phyloP scores from a whole-genome alignment of 2,888 invertebrate genomes.

The Aspidiotus rigidus region DNA sequence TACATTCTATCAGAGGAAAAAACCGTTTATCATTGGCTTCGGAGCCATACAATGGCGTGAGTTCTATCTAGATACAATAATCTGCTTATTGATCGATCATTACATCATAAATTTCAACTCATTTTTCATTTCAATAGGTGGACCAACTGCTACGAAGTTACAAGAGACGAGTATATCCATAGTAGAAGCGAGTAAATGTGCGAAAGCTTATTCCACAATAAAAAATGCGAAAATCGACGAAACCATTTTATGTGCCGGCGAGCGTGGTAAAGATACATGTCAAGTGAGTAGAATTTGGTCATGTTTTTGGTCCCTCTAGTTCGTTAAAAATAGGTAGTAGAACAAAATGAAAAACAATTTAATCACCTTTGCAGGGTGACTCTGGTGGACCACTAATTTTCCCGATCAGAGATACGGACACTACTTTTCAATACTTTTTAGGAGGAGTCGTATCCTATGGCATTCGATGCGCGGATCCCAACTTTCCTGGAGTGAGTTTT shows the following conservation, averaged over 20 bases:
- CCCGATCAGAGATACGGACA: not conserved
- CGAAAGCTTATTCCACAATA: not conserved
- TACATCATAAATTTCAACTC: not conserved
- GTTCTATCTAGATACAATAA: not conserved
- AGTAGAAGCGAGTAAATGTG: not conserved
- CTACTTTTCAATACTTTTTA: slow-evolving; percentile 13
- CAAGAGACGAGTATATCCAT: not conserved
- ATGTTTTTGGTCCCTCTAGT: too few species aligned
- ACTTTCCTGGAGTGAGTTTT: not conserved
- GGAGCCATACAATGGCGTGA: slow-evolving; percentile 2
- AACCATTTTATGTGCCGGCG: not conserved
- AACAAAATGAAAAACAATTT: too few species aligned
- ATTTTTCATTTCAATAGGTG: not conserved
- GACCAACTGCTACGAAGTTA: not conserved
- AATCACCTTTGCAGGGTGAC: slow-evolving; percentile 21
- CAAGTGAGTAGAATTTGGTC: not conserved
- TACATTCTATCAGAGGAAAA: not conserved
- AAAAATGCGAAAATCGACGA: not conserved
- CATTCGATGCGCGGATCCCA: slow-evolving; percentile 13
- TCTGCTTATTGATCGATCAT: too few species aligned
- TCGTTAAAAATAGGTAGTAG: too few species aligned
- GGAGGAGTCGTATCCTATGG: slow-evolving; percentile 27
- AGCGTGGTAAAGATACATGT: not conserved
- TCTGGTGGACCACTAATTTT: slow-evolving; percentile 31
- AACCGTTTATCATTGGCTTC: not conserved